Percentiles rank a stretch among this genome's conserved stretches.
Conservation (phyloP, 2,797 vertebrate species). For the Molossus alvarezi region DNA sequence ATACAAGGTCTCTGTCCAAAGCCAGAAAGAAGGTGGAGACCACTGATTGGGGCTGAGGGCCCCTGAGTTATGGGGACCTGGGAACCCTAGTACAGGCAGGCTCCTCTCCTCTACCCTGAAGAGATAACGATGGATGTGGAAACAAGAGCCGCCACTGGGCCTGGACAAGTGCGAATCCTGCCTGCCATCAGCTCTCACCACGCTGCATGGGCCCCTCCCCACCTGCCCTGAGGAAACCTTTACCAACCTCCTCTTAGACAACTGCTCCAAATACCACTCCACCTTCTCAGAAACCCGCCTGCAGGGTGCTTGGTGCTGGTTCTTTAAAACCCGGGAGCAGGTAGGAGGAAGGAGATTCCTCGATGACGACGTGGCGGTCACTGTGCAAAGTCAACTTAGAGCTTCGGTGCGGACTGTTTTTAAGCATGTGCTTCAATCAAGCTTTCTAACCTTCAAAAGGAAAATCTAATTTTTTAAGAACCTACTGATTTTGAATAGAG, state of each 20-base stretch:
- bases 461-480: slow-evolving; percentile 70
- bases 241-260: not conserved
- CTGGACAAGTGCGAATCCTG: not conserved
- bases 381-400: slow-evolving; percentile 6
- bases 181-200: not conserved
- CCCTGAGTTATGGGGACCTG: not conserved
- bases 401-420: not conserved
- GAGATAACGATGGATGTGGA: not conserved
- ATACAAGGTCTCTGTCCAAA: not conserved
- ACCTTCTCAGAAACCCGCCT: not conserved
- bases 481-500: slow-evolving; percentile 30
- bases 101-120: not conserved
- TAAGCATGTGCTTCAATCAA: slow-evolving; percentile 35
- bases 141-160: not conserved
- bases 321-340: not conserved
- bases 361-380: not conserved
- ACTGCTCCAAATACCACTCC: not conserved
- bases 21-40: not conserved
- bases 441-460: slow-evolving; percentile 34
- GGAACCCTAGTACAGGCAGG: not conserved
- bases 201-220: rapidly evolving
- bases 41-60: not conserved
- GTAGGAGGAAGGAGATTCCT: not conserved
- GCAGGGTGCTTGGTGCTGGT: not conserved
- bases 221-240: not conserved